Conservation (phyloP, 2,797 vertebrate species). For the Limnodromus scolopaceus region DNA sequence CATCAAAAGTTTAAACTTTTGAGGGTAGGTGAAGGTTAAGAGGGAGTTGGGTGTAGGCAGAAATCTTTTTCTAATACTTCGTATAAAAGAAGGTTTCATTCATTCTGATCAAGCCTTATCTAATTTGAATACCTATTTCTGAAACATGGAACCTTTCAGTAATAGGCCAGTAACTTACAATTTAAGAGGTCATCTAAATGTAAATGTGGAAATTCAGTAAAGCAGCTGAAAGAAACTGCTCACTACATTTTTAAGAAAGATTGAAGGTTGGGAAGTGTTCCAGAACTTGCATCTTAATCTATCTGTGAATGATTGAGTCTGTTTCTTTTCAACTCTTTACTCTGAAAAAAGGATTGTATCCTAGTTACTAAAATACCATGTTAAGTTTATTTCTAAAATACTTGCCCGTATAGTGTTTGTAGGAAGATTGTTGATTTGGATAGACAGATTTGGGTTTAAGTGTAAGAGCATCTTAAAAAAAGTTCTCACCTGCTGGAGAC, state of each 20-base stretch:
- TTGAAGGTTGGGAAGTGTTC: background rate
- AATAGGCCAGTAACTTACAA: background rate
- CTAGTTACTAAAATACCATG: background rate
- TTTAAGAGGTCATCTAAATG: slow-evolving; percentile 36
- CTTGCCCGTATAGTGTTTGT: background rate
- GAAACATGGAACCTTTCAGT: background rate
- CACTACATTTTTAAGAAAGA: background rate
- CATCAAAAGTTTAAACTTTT: background rate
- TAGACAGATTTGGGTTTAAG: slow-evolving; percentile 25
- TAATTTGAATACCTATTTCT: background rate
- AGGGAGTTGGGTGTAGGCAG: background rate
- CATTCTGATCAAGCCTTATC: background rate
- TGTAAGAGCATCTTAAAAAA: background rate
- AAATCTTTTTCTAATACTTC: background rate
- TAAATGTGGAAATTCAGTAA: slow-evolving; percentile 8
- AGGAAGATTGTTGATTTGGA: background rate
- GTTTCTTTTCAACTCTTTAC: slow-evolving; percentile 14
- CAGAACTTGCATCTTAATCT: background rate
- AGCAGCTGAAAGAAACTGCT: background rate
- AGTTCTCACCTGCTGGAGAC: background rate
- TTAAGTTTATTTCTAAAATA: slow-evolving; percentile 15
- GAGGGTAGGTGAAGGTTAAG: background rate
- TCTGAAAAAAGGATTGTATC: background rate
- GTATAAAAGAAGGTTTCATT: background rate
- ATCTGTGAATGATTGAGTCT: slow-evolving; percentile 5